Evolutionary conservation across 30 jellyfish, hydroid and myxozoan genomes (phyloP).

Genomic region (Chrysaora quinquecirrha): DNA sequence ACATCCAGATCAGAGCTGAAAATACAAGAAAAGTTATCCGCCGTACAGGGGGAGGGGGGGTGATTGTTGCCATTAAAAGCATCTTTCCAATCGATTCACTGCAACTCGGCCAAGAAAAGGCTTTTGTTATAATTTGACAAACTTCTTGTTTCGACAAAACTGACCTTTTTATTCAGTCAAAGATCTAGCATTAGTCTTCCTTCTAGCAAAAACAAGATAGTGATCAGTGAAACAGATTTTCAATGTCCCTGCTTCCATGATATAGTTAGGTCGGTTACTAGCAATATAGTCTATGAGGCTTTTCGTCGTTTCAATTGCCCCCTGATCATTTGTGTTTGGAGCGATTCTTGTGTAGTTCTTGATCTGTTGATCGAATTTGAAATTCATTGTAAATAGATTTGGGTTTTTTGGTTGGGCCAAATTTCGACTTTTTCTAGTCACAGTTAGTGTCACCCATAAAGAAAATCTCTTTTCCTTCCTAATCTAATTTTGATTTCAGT

Average conservation of each 20-base stretch:
- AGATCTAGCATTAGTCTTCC: neutral
- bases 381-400: conserved; percentile 26
- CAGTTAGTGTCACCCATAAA: neutral
- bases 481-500: neutral
- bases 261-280: conserved; percentile 38
- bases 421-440: conserved; percentile 15
- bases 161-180: neutral
- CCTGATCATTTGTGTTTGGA: conserved; percentile 29
- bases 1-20: conserved; percentile 9
- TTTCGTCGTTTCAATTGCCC: conserved; percentile 26
- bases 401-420: conserved; percentile 41
- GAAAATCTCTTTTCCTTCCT: neutral
- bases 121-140: conserved; percentile 1
- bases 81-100: neutral
- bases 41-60: conserved; percentile 16
- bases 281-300: conserved; percentile 47
- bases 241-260: conserved; percentile 21
- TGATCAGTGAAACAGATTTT: conserved; percentile 32
- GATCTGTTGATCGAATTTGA: conserved; percentile 27
- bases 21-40: neutral
- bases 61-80: neutral
- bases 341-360: conserved; percentile 33
- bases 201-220: neutral
- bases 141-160: conserved; percentile 4
- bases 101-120: conserved; percentile 27